Evolutionary conservation across 1,140 invertebrate species (phyloP).

Genomic region (Apis laboriosa): DNA sequence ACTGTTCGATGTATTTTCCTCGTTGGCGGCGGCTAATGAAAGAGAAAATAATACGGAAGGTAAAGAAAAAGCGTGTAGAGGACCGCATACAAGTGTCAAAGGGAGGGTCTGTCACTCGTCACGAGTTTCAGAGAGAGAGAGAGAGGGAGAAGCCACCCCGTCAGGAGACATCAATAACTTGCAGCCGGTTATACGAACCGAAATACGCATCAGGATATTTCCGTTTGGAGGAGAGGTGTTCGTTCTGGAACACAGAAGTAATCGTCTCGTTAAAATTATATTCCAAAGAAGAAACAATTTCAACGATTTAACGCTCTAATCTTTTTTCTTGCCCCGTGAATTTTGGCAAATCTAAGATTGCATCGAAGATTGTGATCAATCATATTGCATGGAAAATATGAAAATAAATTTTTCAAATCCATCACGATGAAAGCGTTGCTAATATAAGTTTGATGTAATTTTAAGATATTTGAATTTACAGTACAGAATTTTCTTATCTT

Average conservation of each 20-base stretch:
- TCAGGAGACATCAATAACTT: slow-evolving; percentile 58
- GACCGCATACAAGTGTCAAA: slow-evolving; percentile 52
- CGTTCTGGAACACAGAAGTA: slow-evolving; percentile 7
- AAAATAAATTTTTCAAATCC: too few species aligned
- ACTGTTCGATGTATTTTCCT: slow-evolving; percentile 15
- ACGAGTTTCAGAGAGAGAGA: slow-evolving; percentile 1
- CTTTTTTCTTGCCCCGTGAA: too few species aligned
- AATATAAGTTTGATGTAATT: too few species aligned
- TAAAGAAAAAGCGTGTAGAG: slow-evolving; percentile 16
- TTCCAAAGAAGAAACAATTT: too few species aligned
- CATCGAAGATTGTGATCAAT: too few species aligned
- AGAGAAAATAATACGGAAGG: slow-evolving; percentile 50
- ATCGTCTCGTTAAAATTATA: neutral
- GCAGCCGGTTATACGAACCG: slow-evolving; percentile 44
- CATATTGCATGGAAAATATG: too few species aligned
- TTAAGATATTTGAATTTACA: too few species aligned
- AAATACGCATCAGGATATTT: slow-evolving; percentile 57
- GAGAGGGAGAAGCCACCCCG: slow-evolving; percentile 34
- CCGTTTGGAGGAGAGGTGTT: slow-evolving; percentile 27
- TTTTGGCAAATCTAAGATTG: too few species aligned
- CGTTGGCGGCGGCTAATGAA: slow-evolving; percentile 46
- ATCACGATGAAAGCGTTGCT: too few species aligned
- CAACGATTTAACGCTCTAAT: too few species aligned
- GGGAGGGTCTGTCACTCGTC: slow-evolving; percentile 53
- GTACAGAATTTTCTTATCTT: too few species aligned